Percentiles rank a stretch among this genome's conserved stretches.
These are phyloP conservation scores for Diplolepis rosae DNA, from an alignment of 2,888 invertebrate genomes.

Conservation along the genomic window DNA sequence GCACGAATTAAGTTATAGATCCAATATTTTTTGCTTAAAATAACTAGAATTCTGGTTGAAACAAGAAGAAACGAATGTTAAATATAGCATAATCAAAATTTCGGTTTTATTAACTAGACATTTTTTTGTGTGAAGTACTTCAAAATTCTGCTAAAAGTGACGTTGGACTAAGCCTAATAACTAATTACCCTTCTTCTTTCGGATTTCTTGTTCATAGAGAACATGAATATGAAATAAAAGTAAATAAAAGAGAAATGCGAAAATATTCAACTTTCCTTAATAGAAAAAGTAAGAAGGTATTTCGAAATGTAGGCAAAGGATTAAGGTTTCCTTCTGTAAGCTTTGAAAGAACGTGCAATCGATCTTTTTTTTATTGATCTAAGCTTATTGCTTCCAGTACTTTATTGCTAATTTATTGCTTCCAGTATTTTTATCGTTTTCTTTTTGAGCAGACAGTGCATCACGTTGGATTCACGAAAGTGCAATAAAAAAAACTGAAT, in stretches of 20 bases:
- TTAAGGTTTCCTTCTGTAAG: background rate
- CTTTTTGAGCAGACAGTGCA: background rate
- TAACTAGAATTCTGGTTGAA: too few relatives aligned
- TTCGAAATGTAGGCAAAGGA: background rate
- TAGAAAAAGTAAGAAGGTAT: background rate
- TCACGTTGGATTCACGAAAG: background rate
- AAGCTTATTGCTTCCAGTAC: background rate
- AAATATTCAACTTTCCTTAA: background rate
- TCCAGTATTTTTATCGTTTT: background rate
- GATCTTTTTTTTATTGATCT: background rate
- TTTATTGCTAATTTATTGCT: conserved; percentile 5
- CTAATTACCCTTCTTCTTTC: conserved; percentile 1
- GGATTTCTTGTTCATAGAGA: background rate
- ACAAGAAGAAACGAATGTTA: too few relatives aligned
- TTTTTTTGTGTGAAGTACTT: background rate
- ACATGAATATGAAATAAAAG: background rate
- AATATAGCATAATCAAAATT: too few relatives aligned
- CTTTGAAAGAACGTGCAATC: conserved; percentile 14
- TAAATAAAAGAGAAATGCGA: background rate
- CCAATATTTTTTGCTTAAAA: too few relatives aligned
- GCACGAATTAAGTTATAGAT: too few relatives aligned
- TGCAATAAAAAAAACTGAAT: background rate
- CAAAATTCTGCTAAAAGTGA: conserved; percentile 1
- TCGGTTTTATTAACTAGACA: too few relatives aligned
- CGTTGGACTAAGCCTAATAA: background rate